Base-by-base conservation (phyloP, 2,888 invertebrate genomes). In the Emmelina monodactyla region DNA sequence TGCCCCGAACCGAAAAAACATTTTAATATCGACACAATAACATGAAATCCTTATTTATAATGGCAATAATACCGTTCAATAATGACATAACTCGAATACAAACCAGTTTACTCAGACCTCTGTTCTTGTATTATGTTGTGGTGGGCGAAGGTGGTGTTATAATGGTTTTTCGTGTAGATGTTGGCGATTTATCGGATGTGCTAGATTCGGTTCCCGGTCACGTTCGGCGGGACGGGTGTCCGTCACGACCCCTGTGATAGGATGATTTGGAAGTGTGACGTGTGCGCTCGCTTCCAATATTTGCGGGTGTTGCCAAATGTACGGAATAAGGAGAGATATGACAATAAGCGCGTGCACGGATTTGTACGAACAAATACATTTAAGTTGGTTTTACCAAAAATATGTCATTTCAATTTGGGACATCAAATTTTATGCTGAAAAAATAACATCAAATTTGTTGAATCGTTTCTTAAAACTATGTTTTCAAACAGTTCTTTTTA, bases 21-120 rank as follows among this genome's bases (percentile, higher is more conserved):
- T 70, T 73, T 68, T 73, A 75, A 76, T 75, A 76, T 69, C 65
- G 49, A 58, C 62, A 62, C 70, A 67, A 68, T 68, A 69, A 59
- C 64, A 65, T 54, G 54, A 59, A 58, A 61, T 56, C 58, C 57
- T 72, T 75, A 71, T 76, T 75, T 75, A 75, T 73, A 70, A 62
- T 58, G 55, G 66, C 68, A 72, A 75, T 75, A 73, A 71, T 69
- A 63, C 53, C 58, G 60, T 61, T 70, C 66, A 70, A 72, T 73
- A 73, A 75, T 73, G 71, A 76, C 70, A 53, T 55, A 62, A 56
- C 51, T 62, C 46, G 47, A 50, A 52, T 51, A 49, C 45, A 41
- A 47, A 42, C 73, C 66, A 62, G 40, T 29, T 11, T 42, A 42
- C 6, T 6, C 10, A 37, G 63, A 47, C 32, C 55, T 37, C 32